Base-by-base conservation (phyloP, 1,140 invertebrate genomes). In the Formica exsecta region DNA sequence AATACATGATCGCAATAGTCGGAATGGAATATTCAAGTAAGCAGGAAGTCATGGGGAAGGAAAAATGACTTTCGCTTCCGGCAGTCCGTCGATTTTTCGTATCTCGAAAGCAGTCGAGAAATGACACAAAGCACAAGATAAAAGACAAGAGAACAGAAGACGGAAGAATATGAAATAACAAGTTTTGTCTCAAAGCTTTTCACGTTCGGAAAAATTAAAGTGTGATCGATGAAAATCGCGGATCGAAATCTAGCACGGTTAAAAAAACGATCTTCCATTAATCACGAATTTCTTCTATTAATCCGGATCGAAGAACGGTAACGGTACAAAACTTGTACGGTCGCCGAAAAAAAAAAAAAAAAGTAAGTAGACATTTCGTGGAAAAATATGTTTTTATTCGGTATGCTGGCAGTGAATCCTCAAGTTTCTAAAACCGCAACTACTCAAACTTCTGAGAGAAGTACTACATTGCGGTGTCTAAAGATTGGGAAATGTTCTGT, bases 121-220 rank as follows among this genome's bases (percentile, higher is more conserved):
- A 54, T 44, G 76, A 79, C 61, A 79, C 61, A 79, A 25, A 38
- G 32, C 13, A 5, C 13, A 16, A 68, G n/a, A 73, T 16, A 0
- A 51, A 8, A 44, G n/a, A 22, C 19, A 41, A 19, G 16, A 19
- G 11, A 8, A 8, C n/a, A 19, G 44, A 13, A 13, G 19, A 73
- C 29, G 29, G 66, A 68, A 62, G 38, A 66, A 22, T 29, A 9
- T 25, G 29, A 51, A 51, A 25, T 74, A 74, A 85, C 81, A 61
- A 89, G 44, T 61, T 77, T 36, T 79, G 51, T 32, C 73, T 62
- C 16, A n/a, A 57, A 79, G 54, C 59, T 48, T 41, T 70, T 87
- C 61, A 66, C 32, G 54, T 3, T 36, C 3, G 62, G 75, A 11
- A 13, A 57, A 70, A 41, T 62, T 71, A 38, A 54, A 29, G 32